Conservation (phyloP, 2,797 vertebrate genomes). For the Acrossocheilus wenchowensis region DNA sequence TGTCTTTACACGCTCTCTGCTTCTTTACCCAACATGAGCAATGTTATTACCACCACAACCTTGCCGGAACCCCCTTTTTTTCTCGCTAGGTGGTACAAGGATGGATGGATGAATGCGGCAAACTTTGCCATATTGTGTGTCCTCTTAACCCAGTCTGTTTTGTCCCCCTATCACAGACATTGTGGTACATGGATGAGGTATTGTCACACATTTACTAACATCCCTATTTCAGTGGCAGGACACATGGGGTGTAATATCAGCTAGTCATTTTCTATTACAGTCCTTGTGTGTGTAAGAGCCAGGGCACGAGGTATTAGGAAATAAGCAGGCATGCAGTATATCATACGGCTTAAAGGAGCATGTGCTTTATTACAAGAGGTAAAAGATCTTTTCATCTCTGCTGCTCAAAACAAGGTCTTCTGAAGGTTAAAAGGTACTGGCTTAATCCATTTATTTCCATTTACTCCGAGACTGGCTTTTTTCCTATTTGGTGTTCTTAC, state of each 20-base stretch:
- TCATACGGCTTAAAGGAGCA: conserved; percentile 65
- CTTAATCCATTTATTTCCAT: neutral
- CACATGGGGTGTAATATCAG: conserved; percentile 70
- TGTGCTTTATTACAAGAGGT: conserved; percentile 66
- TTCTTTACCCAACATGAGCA: conserved; percentile 67
- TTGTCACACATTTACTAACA: conserved; percentile 12
- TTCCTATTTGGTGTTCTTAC: conserved; percentile 43
- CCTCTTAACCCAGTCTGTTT: conserved; percentile 1
- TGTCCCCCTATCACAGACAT: neutral
- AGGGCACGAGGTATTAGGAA: conserved; percentile 60
- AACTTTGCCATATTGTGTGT: conserved; percentile 27
- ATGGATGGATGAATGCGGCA: conserved; percentile 12
- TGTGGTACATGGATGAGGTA: neutral
- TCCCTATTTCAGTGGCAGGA: conserved; percentile 23
- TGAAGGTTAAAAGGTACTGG: conserved; percentile 51
- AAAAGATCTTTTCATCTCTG: conserved; percentile 34
- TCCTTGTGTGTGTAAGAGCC: conserved; percentile 73
- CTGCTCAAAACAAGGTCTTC: conserved; percentile 44
- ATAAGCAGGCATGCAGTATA: conserved; percentile 70
- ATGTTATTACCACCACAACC: conserved; percentile 73
- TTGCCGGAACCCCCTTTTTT: conserved; percentile 55
- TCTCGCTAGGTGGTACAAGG: conserved; percentile 25
- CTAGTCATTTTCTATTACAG: conserved; percentile 77
- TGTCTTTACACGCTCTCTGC: conserved; percentile 69
- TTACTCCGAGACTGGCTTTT: conserved; percentile 38